Evolutionary conservation across 2,888 invertebrate genomes (phyloP).

Genomic region (Scaptodrosophila latifasciaeformis): DNA sequence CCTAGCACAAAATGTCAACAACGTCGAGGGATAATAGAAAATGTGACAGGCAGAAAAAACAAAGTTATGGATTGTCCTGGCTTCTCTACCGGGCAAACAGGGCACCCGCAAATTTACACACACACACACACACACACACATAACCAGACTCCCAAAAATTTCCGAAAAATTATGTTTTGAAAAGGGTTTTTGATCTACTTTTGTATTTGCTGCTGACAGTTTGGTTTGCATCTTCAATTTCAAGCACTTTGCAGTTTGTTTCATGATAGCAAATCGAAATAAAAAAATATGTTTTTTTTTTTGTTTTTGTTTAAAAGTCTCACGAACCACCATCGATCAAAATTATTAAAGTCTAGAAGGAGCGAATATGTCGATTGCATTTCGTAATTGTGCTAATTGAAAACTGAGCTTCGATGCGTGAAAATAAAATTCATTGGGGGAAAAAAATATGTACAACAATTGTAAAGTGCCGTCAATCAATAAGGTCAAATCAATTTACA

Average conservation of each 20-base stretch:
- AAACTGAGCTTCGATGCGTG: neutral
- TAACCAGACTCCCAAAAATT: slow-evolving; percentile 12
- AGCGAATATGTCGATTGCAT: slow-evolving; percentile 7
- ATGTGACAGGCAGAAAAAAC: slow-evolving; percentile 42
- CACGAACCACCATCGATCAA: slow-evolving; percentile 25
- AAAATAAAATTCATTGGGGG: too few species aligned
- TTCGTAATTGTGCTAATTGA: slow-evolving; percentile 37
- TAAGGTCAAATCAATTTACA: slow-evolving; percentile 61
- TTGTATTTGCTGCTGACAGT: slow-evolving; percentile 47
- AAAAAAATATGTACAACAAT: slow-evolving; percentile 16
- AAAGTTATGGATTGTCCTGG: slow-evolving; percentile 58
- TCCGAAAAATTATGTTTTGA: slow-evolving; percentile 40
- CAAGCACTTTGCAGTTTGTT: slow-evolving; percentile 1
- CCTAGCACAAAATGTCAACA: slow-evolving; percentile 47
- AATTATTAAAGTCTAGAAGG: too few species aligned
- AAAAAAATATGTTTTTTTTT: too few species aligned
- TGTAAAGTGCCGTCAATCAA: slow-evolving; percentile 47
- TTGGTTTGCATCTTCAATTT: slow-evolving; percentile 4
- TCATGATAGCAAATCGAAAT: too few species aligned
- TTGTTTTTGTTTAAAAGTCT: too few species aligned
- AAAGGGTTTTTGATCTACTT: slow-evolving; percentile 45
- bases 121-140: neutral
- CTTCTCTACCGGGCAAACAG: too few species aligned
- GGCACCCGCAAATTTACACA: neutral
- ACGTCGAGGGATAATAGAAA: slow-evolving; percentile 45